These are phyloP conservation scores for Sebastiscus tertius DNA, from an alignment of 2,797 vertebrate genomes.

Conservation along the genomic window DNA sequence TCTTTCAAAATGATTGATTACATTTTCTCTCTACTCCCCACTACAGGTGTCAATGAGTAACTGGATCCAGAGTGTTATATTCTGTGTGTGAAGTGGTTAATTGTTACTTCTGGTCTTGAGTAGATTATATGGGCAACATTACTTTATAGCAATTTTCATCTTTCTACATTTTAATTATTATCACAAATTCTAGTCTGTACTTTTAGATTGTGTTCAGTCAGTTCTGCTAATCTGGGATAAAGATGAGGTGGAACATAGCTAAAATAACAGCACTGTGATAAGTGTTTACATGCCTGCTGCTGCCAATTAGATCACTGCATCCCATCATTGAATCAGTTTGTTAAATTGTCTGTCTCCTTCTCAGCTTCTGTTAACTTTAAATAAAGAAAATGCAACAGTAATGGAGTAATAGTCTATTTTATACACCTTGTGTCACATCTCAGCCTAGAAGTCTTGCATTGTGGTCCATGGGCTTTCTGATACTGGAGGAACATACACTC, in stretches of 20 bases:
- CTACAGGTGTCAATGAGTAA: constrained; percentile 71
- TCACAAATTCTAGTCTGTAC: neutral
- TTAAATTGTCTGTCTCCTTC: constrained; percentile 17
- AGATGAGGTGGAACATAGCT: neutral
- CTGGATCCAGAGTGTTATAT: constrained; percentile 2
- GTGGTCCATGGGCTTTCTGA: neutral
- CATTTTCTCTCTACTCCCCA: constrained; percentile 9
- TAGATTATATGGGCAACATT: neutral
- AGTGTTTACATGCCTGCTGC: neutral
- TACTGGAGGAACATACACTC: neutral
- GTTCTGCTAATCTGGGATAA: neutral
- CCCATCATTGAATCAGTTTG: neutral
- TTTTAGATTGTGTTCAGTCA: constrained; percentile 18
- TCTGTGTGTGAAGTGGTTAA: neutral
- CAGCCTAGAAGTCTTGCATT: neutral
- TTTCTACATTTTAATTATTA: neutral
- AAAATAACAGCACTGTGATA: neutral
- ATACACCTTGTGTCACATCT: neutral
- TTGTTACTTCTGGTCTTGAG: neutral
- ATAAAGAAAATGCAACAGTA: constrained; percentile 53
- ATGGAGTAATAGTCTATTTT: neutral
- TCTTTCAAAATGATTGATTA: constrained; percentile 5
- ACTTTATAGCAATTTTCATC: neutral
- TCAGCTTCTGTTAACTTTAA: constrained; percentile 41
- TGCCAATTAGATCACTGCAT: constrained; percentile 11